phyloP scores from a whole-genome alignment of 2,113 vertebrate genomes.

The Salminus brasiliensis region DNA sequence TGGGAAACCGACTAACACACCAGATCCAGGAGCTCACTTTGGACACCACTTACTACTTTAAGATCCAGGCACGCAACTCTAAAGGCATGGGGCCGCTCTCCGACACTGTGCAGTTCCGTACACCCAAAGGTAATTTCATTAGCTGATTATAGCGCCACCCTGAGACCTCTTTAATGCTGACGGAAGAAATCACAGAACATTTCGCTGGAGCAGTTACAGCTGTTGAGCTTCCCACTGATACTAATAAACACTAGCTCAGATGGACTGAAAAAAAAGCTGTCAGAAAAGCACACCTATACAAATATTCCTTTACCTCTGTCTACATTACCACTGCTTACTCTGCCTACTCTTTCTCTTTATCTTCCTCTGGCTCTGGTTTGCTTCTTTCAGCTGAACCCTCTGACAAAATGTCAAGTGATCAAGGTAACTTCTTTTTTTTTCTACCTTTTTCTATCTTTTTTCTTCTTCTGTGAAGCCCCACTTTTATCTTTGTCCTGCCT shows the following conservation, averaged over 20 bases:
- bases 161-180: neutral
- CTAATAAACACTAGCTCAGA: neutral
- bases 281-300: neutral
- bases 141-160: neutral
- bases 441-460: neutral
- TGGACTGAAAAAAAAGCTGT: neutral
- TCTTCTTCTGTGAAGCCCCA: neutral
- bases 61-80: constrained; percentile 97
- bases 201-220: neutral
- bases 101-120: constrained; percentile 93
- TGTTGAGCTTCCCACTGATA: neutral
- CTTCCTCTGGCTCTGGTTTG: constrained; percentile 76
- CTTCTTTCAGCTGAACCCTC: constrained; percentile 90
- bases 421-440: constrained; percentile 88
- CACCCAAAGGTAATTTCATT: constrained; percentile 93
- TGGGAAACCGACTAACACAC: constrained; percentile 95
- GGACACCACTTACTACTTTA: constrained; percentile 96
- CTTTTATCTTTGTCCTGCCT: neutral
- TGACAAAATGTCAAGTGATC: constrained; percentile 99
- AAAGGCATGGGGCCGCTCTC: constrained; percentile 99
- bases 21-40: constrained; percentile 98
- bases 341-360: constrained; percentile 74
- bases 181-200: neutral
- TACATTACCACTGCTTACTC: neutral
- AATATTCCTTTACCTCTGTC: neutral